Percentiles rank a stretch among this genome's conserved stretches.
Conservation (phyloP, 2,113 vertebrate species). For the Anser brachyrhynchus region DNA sequence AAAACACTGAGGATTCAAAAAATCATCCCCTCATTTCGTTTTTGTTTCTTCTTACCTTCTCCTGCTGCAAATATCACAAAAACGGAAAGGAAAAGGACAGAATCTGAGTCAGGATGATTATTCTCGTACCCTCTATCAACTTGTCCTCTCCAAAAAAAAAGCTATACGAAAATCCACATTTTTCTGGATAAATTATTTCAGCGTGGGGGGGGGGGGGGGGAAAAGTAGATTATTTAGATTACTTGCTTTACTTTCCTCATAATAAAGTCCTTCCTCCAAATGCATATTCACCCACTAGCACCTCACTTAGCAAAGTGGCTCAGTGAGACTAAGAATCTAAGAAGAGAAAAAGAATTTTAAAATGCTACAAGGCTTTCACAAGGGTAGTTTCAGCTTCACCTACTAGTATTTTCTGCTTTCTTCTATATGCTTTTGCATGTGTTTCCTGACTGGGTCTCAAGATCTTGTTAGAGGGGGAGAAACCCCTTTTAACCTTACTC, state of each 20-base stretch:
- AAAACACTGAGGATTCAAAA: not conserved
- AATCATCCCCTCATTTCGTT: not conserved
- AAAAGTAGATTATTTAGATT: not conserved
- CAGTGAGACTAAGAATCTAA: not conserved
- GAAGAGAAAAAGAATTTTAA: not conserved
- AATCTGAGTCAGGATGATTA: not conserved
- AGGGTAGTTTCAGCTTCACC: not conserved
- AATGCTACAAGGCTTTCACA: not conserved
- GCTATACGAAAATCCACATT: not conserved
- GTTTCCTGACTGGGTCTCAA: not conserved
- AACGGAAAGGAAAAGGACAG: not conserved
- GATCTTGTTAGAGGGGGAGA: not conserved
- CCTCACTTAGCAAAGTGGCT: not conserved
- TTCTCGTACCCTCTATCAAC: not conserved
- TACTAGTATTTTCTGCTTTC: not conserved
- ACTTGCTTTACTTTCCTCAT: not conserved
- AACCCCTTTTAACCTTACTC: not conserved
- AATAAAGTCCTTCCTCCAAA: not conserved
- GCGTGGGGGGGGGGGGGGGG: not conserved
- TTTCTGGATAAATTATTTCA: not conserved
- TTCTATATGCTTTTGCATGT: not conserved
- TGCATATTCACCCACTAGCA: rapidly evolving
- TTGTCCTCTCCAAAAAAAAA: not conserved
- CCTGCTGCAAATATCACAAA: not conserved
- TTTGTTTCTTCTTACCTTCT: not conserved